phyloP scores from a whole-genome alignment of 2,888 invertebrate genomes.

The Coronaproctus castanopsis region DNA sequence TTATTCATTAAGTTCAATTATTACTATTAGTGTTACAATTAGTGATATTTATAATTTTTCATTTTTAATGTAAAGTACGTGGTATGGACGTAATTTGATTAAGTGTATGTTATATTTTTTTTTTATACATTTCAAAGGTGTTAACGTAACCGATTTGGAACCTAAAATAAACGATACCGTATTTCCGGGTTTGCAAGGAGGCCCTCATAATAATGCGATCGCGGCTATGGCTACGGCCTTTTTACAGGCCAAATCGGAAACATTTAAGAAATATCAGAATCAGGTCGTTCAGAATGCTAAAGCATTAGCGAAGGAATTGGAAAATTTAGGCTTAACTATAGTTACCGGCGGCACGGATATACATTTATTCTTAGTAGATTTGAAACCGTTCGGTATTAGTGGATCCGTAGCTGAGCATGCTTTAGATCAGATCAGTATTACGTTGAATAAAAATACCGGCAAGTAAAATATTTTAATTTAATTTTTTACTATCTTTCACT shows the following conservation, averaged over 20 bases:
- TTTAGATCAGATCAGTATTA: slow-evolving; percentile 73
- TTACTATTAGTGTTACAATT: too few species aligned
- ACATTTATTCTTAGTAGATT: slow-evolving; percentile 73
- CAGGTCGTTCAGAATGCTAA: slow-evolving; percentile 69
- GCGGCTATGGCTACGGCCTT: slow-evolving; percentile 88
- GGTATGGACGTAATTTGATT: too few species aligned
- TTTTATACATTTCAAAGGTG: too few species aligned
- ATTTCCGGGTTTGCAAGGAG: slow-evolving; percentile 89
- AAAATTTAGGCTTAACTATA: slow-evolving; percentile 51
- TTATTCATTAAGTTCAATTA: too few species aligned
- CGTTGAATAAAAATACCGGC: slow-evolving; percentile 82
- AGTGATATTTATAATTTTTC: too few species aligned
- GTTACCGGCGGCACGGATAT: slow-evolving; percentile 81
- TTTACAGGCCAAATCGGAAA: slow-evolving; percentile 59
- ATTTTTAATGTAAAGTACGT: too few species aligned
- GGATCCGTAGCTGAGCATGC: slow-evolving; percentile 76
- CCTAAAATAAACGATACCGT: slow-evolving; percentile 70
- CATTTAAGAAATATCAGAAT: slow-evolving; percentile 66
- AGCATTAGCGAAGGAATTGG: slow-evolving; percentile 46
- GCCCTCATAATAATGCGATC: slow-evolving; percentile 93
- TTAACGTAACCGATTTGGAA: slow-evolving; percentile 75
- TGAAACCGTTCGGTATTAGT: slow-evolving; percentile 50
- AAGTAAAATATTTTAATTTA: too few species aligned
- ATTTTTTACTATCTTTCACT: too few species aligned
- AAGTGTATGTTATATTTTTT: too few species aligned